Evolutionary conservation across 2,113 vertebrate species (phyloP).

Genomic region (Lepus timidus): DNA sequence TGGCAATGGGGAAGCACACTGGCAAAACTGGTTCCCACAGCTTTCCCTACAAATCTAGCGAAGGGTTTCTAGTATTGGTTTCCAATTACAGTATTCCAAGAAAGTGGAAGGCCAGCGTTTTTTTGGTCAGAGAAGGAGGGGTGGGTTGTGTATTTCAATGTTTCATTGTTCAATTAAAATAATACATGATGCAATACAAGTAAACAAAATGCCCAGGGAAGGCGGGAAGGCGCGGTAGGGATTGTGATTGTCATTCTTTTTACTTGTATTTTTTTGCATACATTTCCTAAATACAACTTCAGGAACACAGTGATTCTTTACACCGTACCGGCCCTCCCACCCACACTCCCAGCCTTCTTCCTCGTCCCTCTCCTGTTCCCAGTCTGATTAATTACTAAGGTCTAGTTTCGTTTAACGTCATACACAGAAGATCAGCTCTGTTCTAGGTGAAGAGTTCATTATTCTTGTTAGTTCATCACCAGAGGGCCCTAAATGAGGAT

Average conservation of each 20-base stretch:
- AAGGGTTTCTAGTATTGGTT: neutral
- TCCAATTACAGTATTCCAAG: neutral
- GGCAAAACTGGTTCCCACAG: neutral
- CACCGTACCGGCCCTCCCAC: too few relatives aligned
- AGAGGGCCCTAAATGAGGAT: neutral
- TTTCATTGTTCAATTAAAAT: conserved; percentile 33
- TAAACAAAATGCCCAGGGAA: conserved; percentile 12
- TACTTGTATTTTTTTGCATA: too few relatives aligned
- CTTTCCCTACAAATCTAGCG: neutral
- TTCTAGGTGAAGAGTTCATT: too few relatives aligned
- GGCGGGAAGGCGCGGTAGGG: neutral
- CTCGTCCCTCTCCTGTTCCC: too few relatives aligned
- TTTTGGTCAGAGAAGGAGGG: neutral
- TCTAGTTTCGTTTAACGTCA: too few relatives aligned
- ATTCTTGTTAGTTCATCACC: neutral
- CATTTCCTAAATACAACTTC: too few relatives aligned
- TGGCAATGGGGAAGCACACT: neutral
- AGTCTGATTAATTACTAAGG: too few relatives aligned
- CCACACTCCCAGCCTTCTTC: too few relatives aligned
- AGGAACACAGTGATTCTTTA: too few relatives aligned
- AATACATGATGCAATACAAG: neutral
- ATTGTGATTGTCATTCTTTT: neutral
- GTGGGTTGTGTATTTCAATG: neutral
- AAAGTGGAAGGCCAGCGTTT: neutral
- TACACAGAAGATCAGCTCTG: too few relatives aligned